Evolutionary conservation across 2,888 invertebrate genomes (phyloP), one percentile per base, ranked within the genome.

Genomic region (Ormyrus rosae): DNA sequence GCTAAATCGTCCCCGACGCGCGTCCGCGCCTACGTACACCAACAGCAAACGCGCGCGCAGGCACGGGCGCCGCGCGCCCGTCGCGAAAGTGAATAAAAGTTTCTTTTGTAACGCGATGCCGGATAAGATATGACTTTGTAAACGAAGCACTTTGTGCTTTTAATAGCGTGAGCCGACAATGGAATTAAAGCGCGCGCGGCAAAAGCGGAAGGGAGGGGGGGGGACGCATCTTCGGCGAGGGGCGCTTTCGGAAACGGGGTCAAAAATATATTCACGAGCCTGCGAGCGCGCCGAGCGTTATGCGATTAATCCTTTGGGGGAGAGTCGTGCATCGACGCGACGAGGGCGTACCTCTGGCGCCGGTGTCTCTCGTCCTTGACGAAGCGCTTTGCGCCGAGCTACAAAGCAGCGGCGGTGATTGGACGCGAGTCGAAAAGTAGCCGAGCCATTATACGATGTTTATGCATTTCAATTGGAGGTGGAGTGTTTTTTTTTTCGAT

Each of bases 141-240:
- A 79, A 72, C 60, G 64, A 76, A 82, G 74, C 63, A 75, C 74
- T 75, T 80, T 71, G 67, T 34, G 50, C 61, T 58, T 58, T 19
- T 84, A 85, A 86, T 86, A 82, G 73, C 77, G 81, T 80, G 71
- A 71, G 65, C 82, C 80, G 83, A 84, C 83, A 85, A 85, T 82
- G 83, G 69, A 81, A 84, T 85, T 84, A 85, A 83, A 83, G 78
- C 74, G 79, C 74, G 79, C 48, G 60, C 56, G 72, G 19, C 9
- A 56, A 67, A 10, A 45, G n/a, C n/a, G 19, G 71, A 70, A 8
- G 61, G 8, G n/a, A 34, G 4, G 48, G 11, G 2, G 8, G 46
- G 6, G 10, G 13, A 34, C 46, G 51, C 48, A 67, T 51, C 51
- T 46, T 45, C 63, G 56, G n/a, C 1, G 6, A 2, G n/a, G 11